These are phyloP conservation scores for Mesocricetus auratus DNA, from an alignment of 2,113 vertebrate species.

Conservation along the genomic window DNA sequence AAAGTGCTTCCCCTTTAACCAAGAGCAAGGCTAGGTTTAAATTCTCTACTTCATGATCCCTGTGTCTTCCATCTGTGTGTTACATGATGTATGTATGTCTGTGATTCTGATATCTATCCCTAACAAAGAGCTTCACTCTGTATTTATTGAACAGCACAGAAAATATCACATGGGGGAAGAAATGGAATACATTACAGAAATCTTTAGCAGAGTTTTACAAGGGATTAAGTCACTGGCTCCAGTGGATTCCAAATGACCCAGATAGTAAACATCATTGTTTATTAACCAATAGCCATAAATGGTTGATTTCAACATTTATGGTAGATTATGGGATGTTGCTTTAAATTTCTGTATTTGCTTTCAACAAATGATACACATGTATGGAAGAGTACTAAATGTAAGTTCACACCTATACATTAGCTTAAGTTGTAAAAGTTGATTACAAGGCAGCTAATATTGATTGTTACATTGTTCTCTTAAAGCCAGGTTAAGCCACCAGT, in stretches of 20 bases:
- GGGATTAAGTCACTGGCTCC: not conserved
- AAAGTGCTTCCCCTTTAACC: not conserved
- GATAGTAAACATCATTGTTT: not conserved
- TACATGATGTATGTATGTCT: not conserved
- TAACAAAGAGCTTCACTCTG: not conserved
- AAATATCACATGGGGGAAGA: not conserved
- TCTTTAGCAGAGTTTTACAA: not conserved
- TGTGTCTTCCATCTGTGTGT: not conserved
- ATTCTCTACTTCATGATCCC: not conserved
- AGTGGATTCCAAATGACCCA: not conserved
- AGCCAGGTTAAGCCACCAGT: not conserved
- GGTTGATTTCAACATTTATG: not conserved
- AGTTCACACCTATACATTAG: not conserved
- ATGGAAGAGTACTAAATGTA: not conserved
- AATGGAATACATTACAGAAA: not conserved
- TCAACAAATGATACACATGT: not conserved
- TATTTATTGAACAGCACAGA: not conserved
- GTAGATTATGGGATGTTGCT: not conserved
- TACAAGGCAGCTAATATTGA: not conserved
- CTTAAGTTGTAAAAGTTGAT: not conserved
- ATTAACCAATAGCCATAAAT: not conserved
- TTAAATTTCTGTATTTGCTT: not conserved
- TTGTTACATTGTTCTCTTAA: not conserved
- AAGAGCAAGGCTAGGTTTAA: not conserved
- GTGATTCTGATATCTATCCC: not conserved